phyloP scores from a whole-genome alignment of 2,113 vertebrate genomes.

The Scomber colias region DNA sequence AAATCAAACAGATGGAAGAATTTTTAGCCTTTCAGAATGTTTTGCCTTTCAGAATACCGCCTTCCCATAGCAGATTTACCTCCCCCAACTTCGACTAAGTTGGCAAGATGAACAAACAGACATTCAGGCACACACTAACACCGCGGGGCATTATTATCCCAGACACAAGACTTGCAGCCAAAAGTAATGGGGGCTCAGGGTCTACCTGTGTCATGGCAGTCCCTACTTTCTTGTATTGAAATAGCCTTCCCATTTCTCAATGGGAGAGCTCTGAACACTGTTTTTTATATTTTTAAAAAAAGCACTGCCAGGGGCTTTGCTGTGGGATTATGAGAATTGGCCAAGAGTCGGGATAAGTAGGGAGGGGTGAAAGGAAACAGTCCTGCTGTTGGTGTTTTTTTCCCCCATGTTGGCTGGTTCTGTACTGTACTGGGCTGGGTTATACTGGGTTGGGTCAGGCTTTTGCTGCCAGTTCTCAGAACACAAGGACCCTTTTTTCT shows the following conservation, averaged over 20 bases:
- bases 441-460: conserved; percentile 62
- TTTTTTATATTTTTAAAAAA: conserved; percentile 48
- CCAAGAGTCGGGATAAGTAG: conserved; percentile 60
- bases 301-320: conserved; percentile 69
- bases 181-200: conserved; percentile 72
- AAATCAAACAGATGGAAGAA: conserved; percentile 70
- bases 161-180: conserved; percentile 69
- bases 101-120: conserved; percentile 77
- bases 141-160: conserved; percentile 76
- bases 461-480: conserved; percentile 78
- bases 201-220: conserved; percentile 71
- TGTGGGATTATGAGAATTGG: conserved; percentile 76
- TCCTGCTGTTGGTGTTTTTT: conserved; percentile 39
- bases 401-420: conserved; percentile 56
- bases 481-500: conserved; percentile 75
- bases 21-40: conserved; percentile 74
- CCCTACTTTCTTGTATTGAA: conserved; percentile 65
- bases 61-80: conserved; percentile 66
- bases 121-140: conserved; percentile 63
- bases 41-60: conserved; percentile 65
- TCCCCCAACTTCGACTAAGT: conserved; percentile 58
- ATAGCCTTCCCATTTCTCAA: conserved; percentile 45
- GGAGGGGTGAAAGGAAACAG: conserved; percentile 57
- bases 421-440: conserved; percentile 54
- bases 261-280: conserved; percentile 56